Evolutionary conservation across 2,113 vertebrate species (phyloP).

Genomic region (Lepus americanus): DNA sequence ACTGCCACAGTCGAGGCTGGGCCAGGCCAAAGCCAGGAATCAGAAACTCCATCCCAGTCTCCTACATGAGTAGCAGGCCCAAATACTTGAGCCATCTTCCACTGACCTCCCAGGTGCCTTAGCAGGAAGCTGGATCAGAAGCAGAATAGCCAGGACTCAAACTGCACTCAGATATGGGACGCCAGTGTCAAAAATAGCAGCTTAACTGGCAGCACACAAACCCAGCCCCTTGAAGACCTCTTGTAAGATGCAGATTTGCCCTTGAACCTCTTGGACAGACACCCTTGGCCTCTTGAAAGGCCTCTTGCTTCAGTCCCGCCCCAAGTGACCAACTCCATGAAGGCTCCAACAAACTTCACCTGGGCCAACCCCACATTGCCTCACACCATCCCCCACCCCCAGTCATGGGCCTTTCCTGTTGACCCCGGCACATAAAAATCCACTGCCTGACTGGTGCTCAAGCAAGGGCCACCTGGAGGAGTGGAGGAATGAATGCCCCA

Average conservation of each 20-base stretch:
- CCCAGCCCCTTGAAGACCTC: too few species aligned
- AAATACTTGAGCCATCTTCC: too few species aligned
- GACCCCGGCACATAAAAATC: not conserved
- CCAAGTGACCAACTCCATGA: not conserved
- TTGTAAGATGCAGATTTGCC: not conserved
- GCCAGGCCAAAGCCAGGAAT: too few species aligned
- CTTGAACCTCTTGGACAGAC: not conserved
- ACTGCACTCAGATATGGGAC: too few species aligned
- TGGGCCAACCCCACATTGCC: not conserved
- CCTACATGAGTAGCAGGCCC: too few species aligned
- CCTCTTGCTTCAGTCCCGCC: not conserved
- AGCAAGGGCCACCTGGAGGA: fast-evolving
- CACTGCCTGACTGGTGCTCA: not conserved
- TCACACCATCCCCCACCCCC: not conserved
- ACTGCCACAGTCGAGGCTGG: too few species aligned
- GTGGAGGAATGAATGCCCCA: fast-evolving
- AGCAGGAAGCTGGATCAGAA: too few species aligned
- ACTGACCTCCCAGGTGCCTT: too few species aligned
- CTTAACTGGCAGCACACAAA: too few species aligned
- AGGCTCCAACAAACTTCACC: not conserved
- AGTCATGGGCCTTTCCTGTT: not conserved
- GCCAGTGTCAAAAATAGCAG: too few species aligned
- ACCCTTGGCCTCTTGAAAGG: not conserved
- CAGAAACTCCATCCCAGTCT: too few species aligned
- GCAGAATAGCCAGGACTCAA: too few species aligned